Evolutionary conservation across 2,797 vertebrate species (phyloP).

Genomic region (Poeciliopsis presidionis): DNA sequence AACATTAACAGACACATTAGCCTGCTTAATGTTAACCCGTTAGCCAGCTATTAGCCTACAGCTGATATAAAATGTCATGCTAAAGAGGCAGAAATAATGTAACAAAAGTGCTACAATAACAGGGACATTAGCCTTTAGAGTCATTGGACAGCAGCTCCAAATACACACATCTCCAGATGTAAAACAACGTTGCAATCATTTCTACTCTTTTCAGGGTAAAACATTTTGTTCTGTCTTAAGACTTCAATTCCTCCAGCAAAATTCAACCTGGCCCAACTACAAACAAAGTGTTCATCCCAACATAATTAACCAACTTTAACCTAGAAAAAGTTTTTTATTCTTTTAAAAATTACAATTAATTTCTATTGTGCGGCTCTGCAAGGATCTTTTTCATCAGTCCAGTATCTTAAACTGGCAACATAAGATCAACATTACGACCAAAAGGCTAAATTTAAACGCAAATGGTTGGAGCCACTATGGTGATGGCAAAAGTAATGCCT

Average conservation of each 20-base stretch:
- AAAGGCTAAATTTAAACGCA: not conserved
- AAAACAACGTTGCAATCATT: conserved; percentile 29
- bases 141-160: conserved; percentile 14
- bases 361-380: not conserved
- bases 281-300: conserved; percentile 29
- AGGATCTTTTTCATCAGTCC: not conserved
- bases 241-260: conserved; percentile 29
- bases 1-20: conserved; percentile 79
- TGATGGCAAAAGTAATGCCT: not conserved
- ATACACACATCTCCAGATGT: conserved; percentile 11
- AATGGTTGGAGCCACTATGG: not conserved
- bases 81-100: conserved; percentile 57
- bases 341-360: not conserved
- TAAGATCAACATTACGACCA: not conserved
- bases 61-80: conserved; percentile 69
- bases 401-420: not conserved
- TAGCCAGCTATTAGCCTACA: conserved; percentile 74
- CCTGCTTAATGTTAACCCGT: conserved; percentile 74
- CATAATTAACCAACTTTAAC: not conserved
- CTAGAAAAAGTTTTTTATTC: not conserved
- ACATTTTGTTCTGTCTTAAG: not conserved
- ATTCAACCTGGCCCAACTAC: conserved; percentile 29
- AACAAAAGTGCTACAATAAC: conserved; percentile 51
- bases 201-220: conserved; percentile 14
- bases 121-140: conserved; percentile 31